These are phyloP conservation scores for Halocynthia roretzi DNA, from an alignment of 23 tunicate genomes.

Conservation along the genomic window DNA sequence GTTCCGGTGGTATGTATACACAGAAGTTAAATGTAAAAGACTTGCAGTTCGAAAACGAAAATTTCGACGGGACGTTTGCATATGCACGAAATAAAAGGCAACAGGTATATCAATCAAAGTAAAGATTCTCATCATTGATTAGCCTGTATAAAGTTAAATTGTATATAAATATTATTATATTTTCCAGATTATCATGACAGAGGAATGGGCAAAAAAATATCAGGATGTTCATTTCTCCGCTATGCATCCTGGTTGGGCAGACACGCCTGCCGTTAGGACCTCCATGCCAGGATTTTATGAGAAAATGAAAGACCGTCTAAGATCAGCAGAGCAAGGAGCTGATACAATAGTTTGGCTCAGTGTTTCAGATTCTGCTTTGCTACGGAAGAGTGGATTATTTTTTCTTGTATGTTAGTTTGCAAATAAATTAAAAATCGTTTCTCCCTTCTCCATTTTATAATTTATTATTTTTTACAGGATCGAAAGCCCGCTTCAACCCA, in stretches of 20 bases:
- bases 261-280: slow-evolving; percentile 81
- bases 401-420: slow-evolving; percentile 43
- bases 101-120: slow-evolving; percentile 34
- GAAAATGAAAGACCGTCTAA: slow-evolving; percentile 43
- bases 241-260: slow-evolving; percentile 99
- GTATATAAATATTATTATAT: neutral
- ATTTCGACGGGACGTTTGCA: slow-evolving; percentile 59
- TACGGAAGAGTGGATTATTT: slow-evolving; percentile 40
- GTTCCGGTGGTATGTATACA: slow-evolving; percentile 93
- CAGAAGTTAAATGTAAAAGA: slow-evolving; percentile 62
- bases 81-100: slow-evolving; percentile 95
- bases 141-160: neutral
- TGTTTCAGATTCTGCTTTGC: slow-evolving; percentile 46
- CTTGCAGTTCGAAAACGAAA: slow-evolving; percentile 40
- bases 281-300: slow-evolving; percentile 87
- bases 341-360: slow-evolving; percentile 80
- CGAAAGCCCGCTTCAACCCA: slow-evolving; percentile 41
- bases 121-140: neutral
- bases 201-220: slow-evolving; percentile 79
- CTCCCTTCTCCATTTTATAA: slow-evolving; percentile 21
- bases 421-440: slow-evolving; percentile 24
- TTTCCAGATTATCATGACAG: slow-evolving; percentile 74
- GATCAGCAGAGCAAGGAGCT: slow-evolving; percentile 68
- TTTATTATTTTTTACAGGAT: slow-evolving; percentile 20
- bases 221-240: slow-evolving; percentile 60